Conservation (phyloP, 2,888 invertebrate species). For the Aproaerema taeniolella region DNA sequence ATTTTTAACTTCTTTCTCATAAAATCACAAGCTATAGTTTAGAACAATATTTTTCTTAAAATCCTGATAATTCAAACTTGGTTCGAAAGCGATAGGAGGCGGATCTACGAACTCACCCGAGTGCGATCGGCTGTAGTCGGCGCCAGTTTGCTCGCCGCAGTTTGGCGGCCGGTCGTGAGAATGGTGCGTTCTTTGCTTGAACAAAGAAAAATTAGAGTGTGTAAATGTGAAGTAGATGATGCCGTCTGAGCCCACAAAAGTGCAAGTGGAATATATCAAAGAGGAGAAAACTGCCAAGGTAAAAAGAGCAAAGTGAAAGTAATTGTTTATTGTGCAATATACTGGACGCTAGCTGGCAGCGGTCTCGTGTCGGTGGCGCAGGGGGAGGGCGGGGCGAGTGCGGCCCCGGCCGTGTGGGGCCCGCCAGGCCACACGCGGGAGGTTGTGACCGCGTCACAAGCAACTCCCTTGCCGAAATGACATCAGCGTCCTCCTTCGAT, state of each 20-base stretch:
- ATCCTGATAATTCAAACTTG: too few species aligned
- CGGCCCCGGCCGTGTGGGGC: conserved; percentile 78
- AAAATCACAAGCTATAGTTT: too few species aligned
- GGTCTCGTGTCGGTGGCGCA: conserved; percentile 69
- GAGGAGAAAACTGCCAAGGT: conserved; percentile 71
- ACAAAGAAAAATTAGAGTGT: conserved; percentile 68
- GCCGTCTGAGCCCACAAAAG: conserved; percentile 72
- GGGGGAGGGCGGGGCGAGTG: conserved; percentile 77
- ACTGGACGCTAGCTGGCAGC: conserved; percentile 72
- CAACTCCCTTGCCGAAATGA: conserved; percentile 74
- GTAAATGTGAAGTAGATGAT: conserved; percentile 68
- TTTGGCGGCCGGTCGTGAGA: conserved; percentile 74
- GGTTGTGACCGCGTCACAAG: conserved; percentile 78
- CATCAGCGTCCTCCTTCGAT: conserved; percentile 40
- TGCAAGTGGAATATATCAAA: conserved; percentile 70
- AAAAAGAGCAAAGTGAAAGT: conserved; percentile 52
- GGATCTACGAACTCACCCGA: conserved; percentile 71
- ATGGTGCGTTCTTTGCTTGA: conserved; percentile 67
- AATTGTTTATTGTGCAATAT: conserved; percentile 70
- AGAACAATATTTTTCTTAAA: too few species aligned
- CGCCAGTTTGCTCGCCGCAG: conserved; percentile 72
- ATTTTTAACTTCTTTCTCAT: neutral
- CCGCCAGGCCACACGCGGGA: conserved; percentile 76
- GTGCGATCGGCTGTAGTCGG: conserved; percentile 37
- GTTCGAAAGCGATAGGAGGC: conserved; percentile 72